phyloP scores from a whole-genome alignment of 2,113 vertebrate genomes.

The Muntiacus reevesi region DNA sequence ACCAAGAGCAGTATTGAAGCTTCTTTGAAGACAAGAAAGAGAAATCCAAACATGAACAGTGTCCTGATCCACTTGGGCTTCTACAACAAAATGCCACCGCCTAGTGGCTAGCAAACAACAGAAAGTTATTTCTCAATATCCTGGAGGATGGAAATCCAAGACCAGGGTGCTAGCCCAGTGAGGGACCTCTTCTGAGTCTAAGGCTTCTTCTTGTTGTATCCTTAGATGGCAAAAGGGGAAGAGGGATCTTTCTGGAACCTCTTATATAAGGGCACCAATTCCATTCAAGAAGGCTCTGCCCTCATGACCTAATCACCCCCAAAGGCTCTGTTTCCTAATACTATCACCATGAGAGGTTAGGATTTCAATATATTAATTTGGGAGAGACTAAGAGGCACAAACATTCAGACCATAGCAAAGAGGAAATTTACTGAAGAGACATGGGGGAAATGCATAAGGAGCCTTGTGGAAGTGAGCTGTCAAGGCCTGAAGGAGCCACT shows the following conservation, averaged over 20 bases:
- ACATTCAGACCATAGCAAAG: neutral
- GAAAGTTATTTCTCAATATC: neutral
- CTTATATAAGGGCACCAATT: neutral
- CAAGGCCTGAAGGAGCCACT: neutral
- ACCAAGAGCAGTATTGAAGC: neutral
- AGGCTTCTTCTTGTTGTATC: neutral
- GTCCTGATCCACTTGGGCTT: too few relatives aligned
- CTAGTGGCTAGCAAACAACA: neutral
- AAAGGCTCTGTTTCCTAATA: neutral
- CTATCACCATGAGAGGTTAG: too few relatives aligned
- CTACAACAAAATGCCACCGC: neutral
- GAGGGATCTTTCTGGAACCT: neutral
- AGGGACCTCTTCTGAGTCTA: neutral
- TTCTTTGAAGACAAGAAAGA: neutral
- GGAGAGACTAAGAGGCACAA: neutral
- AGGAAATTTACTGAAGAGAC: neutral
- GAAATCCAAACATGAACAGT: neutral
- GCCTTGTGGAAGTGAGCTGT: neutral
- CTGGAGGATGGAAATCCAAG: neutral
- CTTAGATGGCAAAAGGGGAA: neutral
- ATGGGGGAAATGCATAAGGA: neutral
- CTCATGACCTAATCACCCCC: neutral
- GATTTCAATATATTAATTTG: neutral
- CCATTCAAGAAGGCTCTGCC: too few relatives aligned
- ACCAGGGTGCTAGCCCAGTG: neutral